Evolutionary conservation across 1,140 invertebrate species (phyloP).

Genomic region (Harlomillsia oculata): DNA sequence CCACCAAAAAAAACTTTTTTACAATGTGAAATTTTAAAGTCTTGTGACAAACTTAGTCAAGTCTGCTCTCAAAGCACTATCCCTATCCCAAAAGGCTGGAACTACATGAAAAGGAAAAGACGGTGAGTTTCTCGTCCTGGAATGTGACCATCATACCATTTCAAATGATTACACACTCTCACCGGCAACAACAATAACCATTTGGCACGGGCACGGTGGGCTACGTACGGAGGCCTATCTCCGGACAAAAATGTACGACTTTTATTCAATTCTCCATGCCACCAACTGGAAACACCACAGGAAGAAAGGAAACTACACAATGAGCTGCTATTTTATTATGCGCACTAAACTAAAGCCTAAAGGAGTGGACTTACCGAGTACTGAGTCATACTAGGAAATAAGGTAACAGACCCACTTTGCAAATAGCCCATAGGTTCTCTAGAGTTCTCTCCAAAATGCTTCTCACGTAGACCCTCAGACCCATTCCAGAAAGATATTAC

Average conservation of each 20-base stretch:
- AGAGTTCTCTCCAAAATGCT: not conserved
- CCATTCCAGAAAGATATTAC: not conserved
- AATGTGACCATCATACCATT: not conserved
- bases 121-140: not conserved
- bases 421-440: not conserved
- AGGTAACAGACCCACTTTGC: no score
- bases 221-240: not conserved
- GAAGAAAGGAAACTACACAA: not conserved
- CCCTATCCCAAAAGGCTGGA: not conserved
- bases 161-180: slow-evolving; percentile 13
- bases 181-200: slow-evolving; percentile 18
- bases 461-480: not conserved
- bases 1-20: no score
- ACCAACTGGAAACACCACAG: not conserved
- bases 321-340: not conserved
- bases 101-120: not conserved
- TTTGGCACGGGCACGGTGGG: not conserved
- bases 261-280: not conserved
- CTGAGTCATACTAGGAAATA: not conserved
- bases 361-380: not conserved
- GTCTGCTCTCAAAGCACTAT: no score
- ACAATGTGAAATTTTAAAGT: not conserved
- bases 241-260: not conserved
- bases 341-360: not conserved
- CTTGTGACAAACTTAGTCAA: no score